These are phyloP conservation scores for Atta colombica DNA, from an alignment of 1,140 invertebrate species.

Conservation along the genomic window DNA sequence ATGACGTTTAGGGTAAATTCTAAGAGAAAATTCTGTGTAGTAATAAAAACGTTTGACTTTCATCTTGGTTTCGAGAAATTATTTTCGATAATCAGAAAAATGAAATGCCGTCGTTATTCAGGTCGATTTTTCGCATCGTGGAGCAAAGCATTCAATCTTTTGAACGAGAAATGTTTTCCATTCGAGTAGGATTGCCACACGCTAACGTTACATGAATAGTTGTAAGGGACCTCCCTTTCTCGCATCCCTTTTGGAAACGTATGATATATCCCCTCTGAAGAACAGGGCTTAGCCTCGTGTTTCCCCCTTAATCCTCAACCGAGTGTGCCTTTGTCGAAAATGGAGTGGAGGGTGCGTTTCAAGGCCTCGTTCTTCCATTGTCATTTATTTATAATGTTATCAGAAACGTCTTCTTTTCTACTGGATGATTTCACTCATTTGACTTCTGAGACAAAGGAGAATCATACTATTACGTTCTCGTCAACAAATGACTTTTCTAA, in stretches of 20 bases:
- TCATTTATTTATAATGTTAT: background rate
- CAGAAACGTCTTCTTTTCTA: background rate
- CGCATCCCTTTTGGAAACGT: background rate
- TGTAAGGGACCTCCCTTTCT: background rate
- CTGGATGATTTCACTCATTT: background rate
- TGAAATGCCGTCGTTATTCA: background rate
- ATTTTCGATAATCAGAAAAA: background rate
- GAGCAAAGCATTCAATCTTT: conserved; percentile 7
- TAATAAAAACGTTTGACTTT: conserved; percentile 5
- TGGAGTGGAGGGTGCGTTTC: background rate
- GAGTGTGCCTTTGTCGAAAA: conserved; percentile 8
- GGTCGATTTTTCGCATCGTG: conserved; percentile 1
- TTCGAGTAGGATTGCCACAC: background rate
- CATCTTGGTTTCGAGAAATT: background rate
- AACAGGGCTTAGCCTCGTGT: background rate
- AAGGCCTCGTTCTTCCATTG: background rate
- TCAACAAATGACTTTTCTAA: background rate
- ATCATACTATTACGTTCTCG: background rate
- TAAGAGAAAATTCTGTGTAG: too few relatives aligned
- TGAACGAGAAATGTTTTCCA: conserved; percentile 5
- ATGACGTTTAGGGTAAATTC: too few relatives aligned
- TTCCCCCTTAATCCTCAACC: conserved; percentile 10
- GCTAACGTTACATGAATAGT: background rate
- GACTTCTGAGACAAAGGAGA: background rate
- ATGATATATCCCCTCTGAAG: background rate